These are phyloP conservation scores for Eurystomus gularis DNA, from an alignment of 2,113 vertebrate species.

Conservation along the genomic window DNA sequence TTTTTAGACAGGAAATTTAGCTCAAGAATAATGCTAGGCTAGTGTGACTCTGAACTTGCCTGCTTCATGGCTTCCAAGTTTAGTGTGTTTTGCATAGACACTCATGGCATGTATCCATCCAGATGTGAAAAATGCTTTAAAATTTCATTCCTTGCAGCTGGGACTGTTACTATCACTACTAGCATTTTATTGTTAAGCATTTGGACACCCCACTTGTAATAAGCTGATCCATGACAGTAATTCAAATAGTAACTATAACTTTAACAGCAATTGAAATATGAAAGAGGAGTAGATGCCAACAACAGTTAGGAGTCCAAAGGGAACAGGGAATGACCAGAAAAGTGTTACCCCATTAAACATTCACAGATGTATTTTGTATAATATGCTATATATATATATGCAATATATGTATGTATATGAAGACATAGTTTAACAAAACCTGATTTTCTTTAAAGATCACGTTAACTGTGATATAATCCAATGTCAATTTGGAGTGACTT, in stretches of 20 bases:
- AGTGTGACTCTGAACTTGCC: not conserved
- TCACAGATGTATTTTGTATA: not conserved
- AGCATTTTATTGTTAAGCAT: not conserved
- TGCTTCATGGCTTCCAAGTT: not conserved
- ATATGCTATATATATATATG: not conserved
- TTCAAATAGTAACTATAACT: not conserved
- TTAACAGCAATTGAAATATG: not conserved
- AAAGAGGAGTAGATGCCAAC: not conserved
- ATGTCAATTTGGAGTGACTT: not conserved
- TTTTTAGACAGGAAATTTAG: not conserved
- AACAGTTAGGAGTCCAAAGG: not conserved
- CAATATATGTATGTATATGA: not conserved
- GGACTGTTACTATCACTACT: not conserved
- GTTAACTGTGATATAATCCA: not conserved
- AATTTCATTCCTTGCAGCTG: not conserved
- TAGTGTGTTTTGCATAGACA: not conserved
- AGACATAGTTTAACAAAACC: not conserved
- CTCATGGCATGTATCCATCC: not conserved
- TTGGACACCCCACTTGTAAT: not conserved
- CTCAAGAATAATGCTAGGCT: not conserved
- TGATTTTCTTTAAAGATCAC: not conserved
- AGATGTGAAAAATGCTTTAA: not conserved
- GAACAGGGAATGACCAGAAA: not conserved
- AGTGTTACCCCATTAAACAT: not conserved
- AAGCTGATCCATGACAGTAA: not conserved